Evolutionary conservation across 2,797 vertebrate genomes (phyloP).

Genomic region (Rachycentron canadum): DNA sequence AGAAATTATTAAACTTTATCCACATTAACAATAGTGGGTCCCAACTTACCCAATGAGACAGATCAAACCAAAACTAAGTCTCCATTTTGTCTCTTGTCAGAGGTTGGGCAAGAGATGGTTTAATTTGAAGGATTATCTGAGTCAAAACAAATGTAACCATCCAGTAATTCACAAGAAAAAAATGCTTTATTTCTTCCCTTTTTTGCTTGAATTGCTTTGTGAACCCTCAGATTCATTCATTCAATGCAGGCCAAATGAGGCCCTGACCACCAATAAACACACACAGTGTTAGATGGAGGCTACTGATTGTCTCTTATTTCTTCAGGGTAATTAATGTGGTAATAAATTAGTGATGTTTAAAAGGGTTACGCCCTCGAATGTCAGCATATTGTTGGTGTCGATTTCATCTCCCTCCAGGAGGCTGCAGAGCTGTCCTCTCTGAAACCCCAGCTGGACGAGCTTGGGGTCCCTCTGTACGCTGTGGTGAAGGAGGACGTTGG

Average conservation of each 20-base stretch:
- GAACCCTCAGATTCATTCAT: background rate
- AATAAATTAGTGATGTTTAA: background rate
- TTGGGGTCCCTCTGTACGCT: constrained; percentile 93
- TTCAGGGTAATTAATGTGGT: background rate
- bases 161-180: too few species aligned
- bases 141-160: too few species aligned
- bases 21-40: too few species aligned
- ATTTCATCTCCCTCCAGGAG: constrained; percentile 83
- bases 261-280: background rate
- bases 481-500: constrained; percentile 94
- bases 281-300: background rate
- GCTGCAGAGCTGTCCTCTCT: constrained; percentile 95
- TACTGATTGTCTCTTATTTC: background rate
- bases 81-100: too few species aligned
- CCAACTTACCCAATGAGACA: too few species aligned
- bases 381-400: background rate
- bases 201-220: too few species aligned
- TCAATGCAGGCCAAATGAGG: too few species aligned
- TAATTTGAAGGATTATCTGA: too few species aligned
- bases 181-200: too few species aligned
- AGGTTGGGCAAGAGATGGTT: too few species aligned
- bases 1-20: too few species aligned
- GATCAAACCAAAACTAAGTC: too few species aligned
- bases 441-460: constrained; percentile 89
- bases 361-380: background rate